Conservation (phyloP, 1,140 invertebrate genomes). For the Harlomillsia oculata region DNA sequence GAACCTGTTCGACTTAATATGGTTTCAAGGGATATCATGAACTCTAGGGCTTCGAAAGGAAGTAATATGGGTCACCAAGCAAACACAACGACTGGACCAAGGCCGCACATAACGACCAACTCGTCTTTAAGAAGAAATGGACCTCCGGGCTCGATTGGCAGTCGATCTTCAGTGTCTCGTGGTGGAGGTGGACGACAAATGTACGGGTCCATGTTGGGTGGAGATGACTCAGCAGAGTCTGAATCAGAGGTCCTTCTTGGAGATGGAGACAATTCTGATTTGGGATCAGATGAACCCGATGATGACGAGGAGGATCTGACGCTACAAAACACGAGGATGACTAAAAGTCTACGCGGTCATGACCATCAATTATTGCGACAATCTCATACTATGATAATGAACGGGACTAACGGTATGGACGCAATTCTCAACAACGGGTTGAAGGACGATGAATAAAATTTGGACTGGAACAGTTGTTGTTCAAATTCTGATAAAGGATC, state of each 20-base stretch:
- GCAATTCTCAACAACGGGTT: too few relatives aligned
- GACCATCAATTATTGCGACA: too few relatives aligned
- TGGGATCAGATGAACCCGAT: constrained; percentile 29
- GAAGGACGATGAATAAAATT: too few relatives aligned
- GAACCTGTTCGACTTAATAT: constrained; percentile 11
- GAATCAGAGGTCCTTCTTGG: constrained; percentile 32
- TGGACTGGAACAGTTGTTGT: too few relatives aligned
- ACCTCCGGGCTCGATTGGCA: not conserved
- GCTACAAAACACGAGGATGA: constrained; percentile 13
- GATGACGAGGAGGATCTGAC: constrained; percentile 28
- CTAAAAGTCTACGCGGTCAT: too few relatives aligned
- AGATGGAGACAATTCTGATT: constrained; percentile 31
- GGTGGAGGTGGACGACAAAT: constrained; percentile 10
- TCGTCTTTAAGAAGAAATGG: constrained; percentile 3
- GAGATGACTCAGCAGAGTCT: constrained; percentile 28
- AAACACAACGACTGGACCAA: too few relatives aligned
- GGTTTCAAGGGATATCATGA: constrained; percentile 10
- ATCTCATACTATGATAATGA: too few relatives aligned
- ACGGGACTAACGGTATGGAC: too few relatives aligned
- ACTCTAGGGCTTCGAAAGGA: not conserved
- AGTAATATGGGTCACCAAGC: not conserved
- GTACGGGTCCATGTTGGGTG: constrained; percentile 31
- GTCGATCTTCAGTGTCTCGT: too few relatives aligned
- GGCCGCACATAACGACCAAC: constrained; percentile 2
- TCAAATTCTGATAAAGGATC: too few relatives aligned